Conservation (phyloP, 2,888 invertebrate species). For the Andricus curvator region DNA sequence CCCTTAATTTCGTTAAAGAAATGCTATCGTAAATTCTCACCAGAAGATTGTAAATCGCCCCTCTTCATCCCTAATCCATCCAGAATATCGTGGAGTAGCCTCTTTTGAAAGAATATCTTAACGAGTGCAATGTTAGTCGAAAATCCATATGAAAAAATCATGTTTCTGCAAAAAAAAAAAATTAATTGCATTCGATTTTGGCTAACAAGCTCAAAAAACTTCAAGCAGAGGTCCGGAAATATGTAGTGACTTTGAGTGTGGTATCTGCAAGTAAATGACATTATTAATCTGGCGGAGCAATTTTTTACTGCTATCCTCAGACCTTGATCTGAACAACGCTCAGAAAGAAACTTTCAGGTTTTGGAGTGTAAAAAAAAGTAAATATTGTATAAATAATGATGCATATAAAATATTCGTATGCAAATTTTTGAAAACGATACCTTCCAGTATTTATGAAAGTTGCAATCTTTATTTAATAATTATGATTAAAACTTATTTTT, state of each 20-base stretch:
- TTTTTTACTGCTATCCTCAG: neutral
- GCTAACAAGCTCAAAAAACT: conserved; percentile 18
- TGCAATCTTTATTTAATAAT: neutral
- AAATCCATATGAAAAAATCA: neutral
- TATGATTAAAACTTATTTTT: neutral
- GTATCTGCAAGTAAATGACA: neutral
- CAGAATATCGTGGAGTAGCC: neutral
- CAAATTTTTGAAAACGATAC: neutral
- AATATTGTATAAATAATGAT: neutral
- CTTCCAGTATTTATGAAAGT: neutral
- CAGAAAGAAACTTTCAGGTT: neutral
- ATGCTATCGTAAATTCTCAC: neutral
- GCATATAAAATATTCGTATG: neutral
- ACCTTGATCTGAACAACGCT: neutral
- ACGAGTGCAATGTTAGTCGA: neutral
- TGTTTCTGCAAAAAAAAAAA: neutral
- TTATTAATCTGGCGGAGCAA: neutral
- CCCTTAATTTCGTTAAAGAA: neutral
- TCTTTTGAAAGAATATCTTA: conserved; percentile 3
- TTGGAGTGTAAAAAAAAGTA: neutral
- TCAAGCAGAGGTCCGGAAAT: neutral
- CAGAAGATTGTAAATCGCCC: neutral
- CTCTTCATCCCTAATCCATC: neutral
- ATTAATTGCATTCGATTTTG: conserved; percentile 18
- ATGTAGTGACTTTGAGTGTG: neutral